Base-by-base conservation (phyloP, 1,140 invertebrate genomes). In the Camponotus vicinus region DNA sequence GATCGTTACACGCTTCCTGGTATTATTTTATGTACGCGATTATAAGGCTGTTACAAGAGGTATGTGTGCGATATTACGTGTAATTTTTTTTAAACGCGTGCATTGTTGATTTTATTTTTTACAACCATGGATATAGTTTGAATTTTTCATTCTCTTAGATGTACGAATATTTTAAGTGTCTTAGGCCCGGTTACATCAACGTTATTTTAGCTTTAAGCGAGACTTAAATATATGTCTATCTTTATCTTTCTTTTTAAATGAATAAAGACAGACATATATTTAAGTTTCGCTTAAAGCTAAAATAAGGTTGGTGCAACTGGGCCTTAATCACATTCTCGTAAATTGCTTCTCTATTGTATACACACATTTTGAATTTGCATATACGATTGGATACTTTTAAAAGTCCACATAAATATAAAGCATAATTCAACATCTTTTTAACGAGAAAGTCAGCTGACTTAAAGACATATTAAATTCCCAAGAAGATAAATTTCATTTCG, bases 1-100 rank as follows among this genome's bases (percentile, higher is more conserved):
- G 55, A 73, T 75, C 70, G 40, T 83, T 82, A 75, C 27, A 18
- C 55, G n/a, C 40, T 73, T 61, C 32, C 69, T 34, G 27, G 3
- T 59, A 32, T 37, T 57, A 15, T 40, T 40, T 4, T 71, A 27
- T 82, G 61, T 32, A 2, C 7, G 21, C 64, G 9, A 40, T 79
- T 61, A 61, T 27, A 63, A 52, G 18, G 15, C 4, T 15, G 1
- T 27, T 37, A 9, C 21, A 32, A 21, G 15, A 52, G 9, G 9
- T 4, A n/a, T 27, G 4, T 8, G 32, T 7, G 13, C 67, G 27
- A 49, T 34, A 15, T 45, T 67, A 34, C n/a, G 7, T 21, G 40
- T 75, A 45, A 49, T 66, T 15, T 49, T 64, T 59, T 73, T 63
- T 0, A 37, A 21, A 27, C 45, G n/a, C 34, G 34, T 18, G 6